Evolutionary conservation across 2,797 vertebrate species (phyloP), one percentile per base, ranked within the genome.

Genomic region (Toxotes lorentzi): DNA sequence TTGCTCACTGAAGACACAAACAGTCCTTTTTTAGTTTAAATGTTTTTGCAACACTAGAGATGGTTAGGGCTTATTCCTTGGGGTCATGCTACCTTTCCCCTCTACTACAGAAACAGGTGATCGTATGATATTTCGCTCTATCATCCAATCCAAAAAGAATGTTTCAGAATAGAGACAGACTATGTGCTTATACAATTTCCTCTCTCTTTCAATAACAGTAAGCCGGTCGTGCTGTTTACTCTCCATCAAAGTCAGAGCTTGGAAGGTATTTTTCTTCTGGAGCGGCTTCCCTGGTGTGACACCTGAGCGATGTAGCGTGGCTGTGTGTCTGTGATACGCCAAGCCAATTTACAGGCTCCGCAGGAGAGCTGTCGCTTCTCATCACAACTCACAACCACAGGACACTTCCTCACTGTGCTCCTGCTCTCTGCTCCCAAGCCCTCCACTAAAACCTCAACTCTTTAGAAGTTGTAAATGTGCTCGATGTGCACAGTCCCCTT

Each of bases 281-380:
- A 91, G 91, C 85, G 57, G 91, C 92, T 90, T 93, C 91, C 92
- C 92, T 78, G 89, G 89, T 93, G 92, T 91, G 94, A 94, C 93
- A 94, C 93, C 92, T 93, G 93, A 92, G 89, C 90, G 87, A 93
- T 93, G 92, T 92, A 90, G 93, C 92, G 67, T 92, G 91, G 91
- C 93, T 94, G 93, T 88, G 92, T 93, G 91, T 92, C 92, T 92
- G 92, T 90, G 93, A 94, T 94, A 92, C 89, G 93, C 93, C 91
- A 91, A 91, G 88, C 91, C 91, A 93, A 94, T 93, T 94, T 95
- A 93, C 90, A 90, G 89, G 89, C 93, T 92, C 94, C 4, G 73
- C 93, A 82, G 93, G 93, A 94, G 91, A 85, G 86, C 92, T 92
- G 92, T 93, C 92, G 85, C 88, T 92, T 91, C 89, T 87, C 91